Percentiles rank a stretch among this genome's conserved stretches.
Evolutionary conservation across 2,888 invertebrate genomes (phyloP).

Genomic region (Ormyrus rosae): DNA sequence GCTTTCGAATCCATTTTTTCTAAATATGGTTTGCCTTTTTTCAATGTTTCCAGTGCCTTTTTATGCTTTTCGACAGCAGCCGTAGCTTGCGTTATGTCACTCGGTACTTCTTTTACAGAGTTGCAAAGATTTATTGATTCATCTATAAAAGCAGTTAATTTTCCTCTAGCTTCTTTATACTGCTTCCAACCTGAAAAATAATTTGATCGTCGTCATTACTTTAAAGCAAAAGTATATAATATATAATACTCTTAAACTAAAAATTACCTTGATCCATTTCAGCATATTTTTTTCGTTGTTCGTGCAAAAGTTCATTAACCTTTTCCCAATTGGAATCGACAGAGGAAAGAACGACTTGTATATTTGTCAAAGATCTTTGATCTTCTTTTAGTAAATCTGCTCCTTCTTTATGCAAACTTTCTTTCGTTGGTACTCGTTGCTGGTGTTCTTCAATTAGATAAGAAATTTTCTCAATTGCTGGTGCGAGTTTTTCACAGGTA

Average conservation of each 20-base stretch:
- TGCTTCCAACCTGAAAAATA: constrained; percentile 81
- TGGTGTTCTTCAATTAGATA: constrained; percentile 77
- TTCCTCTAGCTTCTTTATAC: constrained; percentile 84
- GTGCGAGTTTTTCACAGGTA: constrained; percentile 76
- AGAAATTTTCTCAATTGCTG: constrained; percentile 78
- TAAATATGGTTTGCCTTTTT: constrained; percentile 84
- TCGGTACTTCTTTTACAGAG: constrained; percentile 82
- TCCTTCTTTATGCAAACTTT: constrained; percentile 87
- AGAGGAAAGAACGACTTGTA: constrained; percentile 87
- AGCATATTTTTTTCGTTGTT: constrained; percentile 85
- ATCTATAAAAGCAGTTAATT: constrained; percentile 83
- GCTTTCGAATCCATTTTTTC: constrained; percentile 88
- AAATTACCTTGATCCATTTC: constrained; percentile 79
- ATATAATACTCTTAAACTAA: background rate
- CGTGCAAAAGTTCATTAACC: constrained; percentile 84
- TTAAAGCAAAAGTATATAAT: background rate
- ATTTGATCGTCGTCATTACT: background rate
- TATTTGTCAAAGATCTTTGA: constrained; percentile 85
- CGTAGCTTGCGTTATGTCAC: constrained; percentile 85
- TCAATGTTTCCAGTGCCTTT: constrained; percentile 85
- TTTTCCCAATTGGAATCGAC: constrained; percentile 90
- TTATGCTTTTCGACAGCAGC: constrained; percentile 85
- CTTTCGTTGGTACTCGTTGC: constrained; percentile 81
- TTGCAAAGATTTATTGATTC: constrained; percentile 83
- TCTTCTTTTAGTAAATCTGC: constrained; percentile 88